Conservation (phyloP, 2,113 vertebrate species). For the Sceloporus undulatus region DNA sequence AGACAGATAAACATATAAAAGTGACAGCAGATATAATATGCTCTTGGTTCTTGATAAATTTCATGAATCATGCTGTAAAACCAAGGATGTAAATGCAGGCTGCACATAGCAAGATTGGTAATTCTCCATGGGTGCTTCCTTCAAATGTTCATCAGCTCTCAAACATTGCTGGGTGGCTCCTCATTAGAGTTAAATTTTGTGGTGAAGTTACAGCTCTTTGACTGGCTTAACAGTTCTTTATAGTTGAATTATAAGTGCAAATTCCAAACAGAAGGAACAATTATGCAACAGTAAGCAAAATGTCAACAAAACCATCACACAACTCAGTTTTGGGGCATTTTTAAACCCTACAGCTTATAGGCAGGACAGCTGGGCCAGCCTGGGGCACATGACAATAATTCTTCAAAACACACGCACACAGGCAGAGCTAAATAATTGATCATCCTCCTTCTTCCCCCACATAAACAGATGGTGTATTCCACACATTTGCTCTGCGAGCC, state of each 20-base stretch:
- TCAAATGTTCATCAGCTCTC: neutral
- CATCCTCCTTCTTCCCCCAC: neutral
- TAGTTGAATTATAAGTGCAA: neutral
- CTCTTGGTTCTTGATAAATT: neutral
- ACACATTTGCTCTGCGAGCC: neutral
- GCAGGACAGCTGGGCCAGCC: neutral
- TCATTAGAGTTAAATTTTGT: neutral
- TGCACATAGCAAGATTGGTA: neutral
- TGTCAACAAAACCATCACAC: neutral
- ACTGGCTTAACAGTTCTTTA: too few relatives aligned
- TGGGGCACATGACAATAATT: neutral
- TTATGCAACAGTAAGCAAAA: neutral
- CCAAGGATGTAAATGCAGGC: neutral
- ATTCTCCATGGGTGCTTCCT: neutral
- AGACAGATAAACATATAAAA: neutral
- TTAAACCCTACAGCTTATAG: neutral
- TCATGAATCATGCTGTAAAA: neutral
- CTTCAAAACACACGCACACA: neutral
- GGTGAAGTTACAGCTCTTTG: neutral
- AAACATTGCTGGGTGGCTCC: neutral
- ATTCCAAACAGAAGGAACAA: neutral
- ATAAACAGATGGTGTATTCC: neutral
- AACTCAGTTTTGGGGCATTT: neutral
- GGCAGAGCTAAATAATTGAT: conserved; percentile 4
- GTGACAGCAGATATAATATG: neutral